Evolutionary conservation across 2,888 invertebrate genomes (phyloP).

Genomic region (Tachina grossa): DNA sequence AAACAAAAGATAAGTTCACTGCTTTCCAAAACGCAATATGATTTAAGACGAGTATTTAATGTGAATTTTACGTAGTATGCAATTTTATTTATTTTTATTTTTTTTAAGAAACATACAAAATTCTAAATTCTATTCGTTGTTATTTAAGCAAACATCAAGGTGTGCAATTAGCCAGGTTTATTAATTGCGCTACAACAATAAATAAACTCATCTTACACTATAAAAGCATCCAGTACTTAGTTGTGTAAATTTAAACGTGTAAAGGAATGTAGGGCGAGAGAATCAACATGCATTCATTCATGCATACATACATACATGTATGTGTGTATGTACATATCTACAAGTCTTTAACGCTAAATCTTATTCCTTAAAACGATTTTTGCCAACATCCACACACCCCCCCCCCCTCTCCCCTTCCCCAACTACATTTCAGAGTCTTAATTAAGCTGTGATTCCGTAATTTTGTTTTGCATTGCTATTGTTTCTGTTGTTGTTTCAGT

Average conservation of each 20-base stretch:
- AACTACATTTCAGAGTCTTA: conserved; percentile 35
- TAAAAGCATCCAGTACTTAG: conserved; percentile 27
- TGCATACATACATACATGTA: too few relatives aligned
- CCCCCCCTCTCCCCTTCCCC: not conserved
- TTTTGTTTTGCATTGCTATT: conserved; percentile 34
- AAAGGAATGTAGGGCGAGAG: not conserved
- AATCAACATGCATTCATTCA: not conserved
- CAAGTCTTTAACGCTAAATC: conserved; percentile 7
- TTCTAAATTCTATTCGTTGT: conserved; percentile 41
- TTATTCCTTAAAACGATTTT: not conserved
- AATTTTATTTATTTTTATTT: too few relatives aligned
- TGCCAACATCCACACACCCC: not conserved
- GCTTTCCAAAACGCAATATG: too few relatives aligned
- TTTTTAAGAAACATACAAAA: not conserved
- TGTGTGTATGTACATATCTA: not conserved
- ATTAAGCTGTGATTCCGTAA: conserved; percentile 61
- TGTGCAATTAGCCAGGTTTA: conserved; percentile 70
- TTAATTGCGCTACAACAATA: conserved; percentile 69
- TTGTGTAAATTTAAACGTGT: conserved; percentile 20
- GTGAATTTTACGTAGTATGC: not conserved
- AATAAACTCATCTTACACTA: conserved; percentile 58
- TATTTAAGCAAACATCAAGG: conserved; percentile 67
- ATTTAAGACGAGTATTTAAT: not conserved
- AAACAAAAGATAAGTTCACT: too few relatives aligned
- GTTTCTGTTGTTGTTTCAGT: conserved; percentile 32